These are phyloP conservation scores for Xylocampa areola DNA, from an alignment of 2,888 invertebrate species.

Conservation along the genomic window DNA sequence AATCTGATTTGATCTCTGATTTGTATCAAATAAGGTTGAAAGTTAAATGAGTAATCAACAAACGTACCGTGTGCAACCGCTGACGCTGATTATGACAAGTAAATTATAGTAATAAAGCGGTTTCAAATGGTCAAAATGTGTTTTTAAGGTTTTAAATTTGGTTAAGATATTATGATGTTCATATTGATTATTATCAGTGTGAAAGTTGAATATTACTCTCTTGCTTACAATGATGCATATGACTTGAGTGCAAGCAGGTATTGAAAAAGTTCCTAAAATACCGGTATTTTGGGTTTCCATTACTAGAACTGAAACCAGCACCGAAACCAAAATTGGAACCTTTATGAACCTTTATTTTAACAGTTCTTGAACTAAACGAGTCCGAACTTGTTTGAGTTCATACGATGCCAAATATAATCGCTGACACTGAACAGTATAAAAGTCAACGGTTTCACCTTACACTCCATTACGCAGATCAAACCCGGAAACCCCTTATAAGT, in stretches of 20 bases:
- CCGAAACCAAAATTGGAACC: too few species aligned
- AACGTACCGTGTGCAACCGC: conserved; percentile 80
- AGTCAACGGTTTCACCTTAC: too few species aligned
- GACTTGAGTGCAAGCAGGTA: neutral
- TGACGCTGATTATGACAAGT: conserved; percentile 74
- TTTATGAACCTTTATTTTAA: too few species aligned
- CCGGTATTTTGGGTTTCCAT: too few species aligned
- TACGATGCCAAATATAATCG: too few species aligned
- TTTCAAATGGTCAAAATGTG: conserved; percentile 68
- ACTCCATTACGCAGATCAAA: too few species aligned
- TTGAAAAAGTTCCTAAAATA: neutral
- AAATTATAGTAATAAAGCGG: conserved; percentile 75
- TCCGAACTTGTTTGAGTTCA: too few species aligned
- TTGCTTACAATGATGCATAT: neutral
- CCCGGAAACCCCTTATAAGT: too few species aligned
- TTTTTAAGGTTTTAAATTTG: conserved; percentile 66
- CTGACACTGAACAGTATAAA: too few species aligned
- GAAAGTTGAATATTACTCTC: conserved; percentile 24
- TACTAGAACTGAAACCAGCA: too few species aligned
- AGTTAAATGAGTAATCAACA: conserved; percentile 47
- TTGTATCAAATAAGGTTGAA: conserved; percentile 31
- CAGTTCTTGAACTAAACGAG: too few species aligned
- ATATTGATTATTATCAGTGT: conserved; percentile 33
- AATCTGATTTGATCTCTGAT: conserved; percentile 42
- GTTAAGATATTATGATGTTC: conserved; percentile 57